Conservation (phyloP, 2,888 invertebrate species). For the Congeria kusceri region DNA sequence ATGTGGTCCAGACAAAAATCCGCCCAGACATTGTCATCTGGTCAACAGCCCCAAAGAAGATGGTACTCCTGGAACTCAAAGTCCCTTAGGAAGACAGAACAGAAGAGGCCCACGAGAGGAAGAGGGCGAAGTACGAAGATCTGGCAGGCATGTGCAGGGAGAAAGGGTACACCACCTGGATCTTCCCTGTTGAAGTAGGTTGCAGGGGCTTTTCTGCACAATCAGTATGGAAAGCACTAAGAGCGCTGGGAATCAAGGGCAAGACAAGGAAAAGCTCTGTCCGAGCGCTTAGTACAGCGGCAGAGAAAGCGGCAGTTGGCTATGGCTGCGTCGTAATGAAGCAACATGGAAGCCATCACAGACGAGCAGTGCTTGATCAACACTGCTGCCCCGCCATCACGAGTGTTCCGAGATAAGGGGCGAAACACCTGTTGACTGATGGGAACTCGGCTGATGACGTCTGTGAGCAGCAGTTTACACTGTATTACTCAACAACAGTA, state of each 20-base stretch:
- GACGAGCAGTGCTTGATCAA: conserved; percentile 4
- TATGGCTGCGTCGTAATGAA: conserved; percentile 8
- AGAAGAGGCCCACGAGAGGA: conserved; percentile 25
- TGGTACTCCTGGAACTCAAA: conserved; percentile 17
- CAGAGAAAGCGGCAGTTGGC: conserved; percentile 10
- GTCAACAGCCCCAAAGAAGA: conserved; percentile 5
- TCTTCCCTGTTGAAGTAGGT: conserved; percentile 23
- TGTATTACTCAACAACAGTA: no score
- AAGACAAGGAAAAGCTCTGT: not conserved
- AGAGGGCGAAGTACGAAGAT: conserved; percentile 12
- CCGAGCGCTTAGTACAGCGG: not conserved
- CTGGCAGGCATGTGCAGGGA: conserved; percentile 3
- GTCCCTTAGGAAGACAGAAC: conserved; percentile 2
- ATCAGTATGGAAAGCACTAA: conserved; percentile 18
- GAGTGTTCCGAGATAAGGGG: conserved; percentile 14
- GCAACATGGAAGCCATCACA: not conserved
- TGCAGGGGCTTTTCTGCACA: conserved; percentile 9
- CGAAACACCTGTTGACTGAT: conserved; percentile 13
- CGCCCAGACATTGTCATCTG: conserved; percentile 14
- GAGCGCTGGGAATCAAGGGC: conserved; percentile 6
- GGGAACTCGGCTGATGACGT: conserved; percentile 7
- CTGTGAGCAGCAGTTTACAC: not conserved
- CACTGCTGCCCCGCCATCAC: conserved; percentile 8
- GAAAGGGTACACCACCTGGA: conserved; percentile 10
- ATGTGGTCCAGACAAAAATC: conserved; percentile 12